Evolutionary conservation across 2,797 vertebrate species (phyloP).

Genomic region (Dendrocincla fuliginosa): DNA sequence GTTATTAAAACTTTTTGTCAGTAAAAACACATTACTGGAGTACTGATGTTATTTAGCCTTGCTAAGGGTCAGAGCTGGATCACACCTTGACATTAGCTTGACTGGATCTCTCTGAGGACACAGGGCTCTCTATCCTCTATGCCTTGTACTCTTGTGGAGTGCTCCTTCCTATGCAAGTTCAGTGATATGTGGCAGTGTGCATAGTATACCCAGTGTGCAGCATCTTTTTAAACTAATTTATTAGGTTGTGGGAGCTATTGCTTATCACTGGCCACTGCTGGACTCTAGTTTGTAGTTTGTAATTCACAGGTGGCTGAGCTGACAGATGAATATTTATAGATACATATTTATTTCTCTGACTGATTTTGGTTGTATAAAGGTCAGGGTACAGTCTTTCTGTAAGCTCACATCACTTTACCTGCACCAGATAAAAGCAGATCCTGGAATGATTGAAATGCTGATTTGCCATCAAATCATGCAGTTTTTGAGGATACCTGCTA

Average conservation of each 20-base stretch:
- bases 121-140: background rate
- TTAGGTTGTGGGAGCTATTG: background rate
- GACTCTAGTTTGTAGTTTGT: background rate
- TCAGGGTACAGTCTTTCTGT: background rate
- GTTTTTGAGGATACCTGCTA: background rate
- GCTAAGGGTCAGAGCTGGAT: background rate
- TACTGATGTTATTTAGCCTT: background rate
- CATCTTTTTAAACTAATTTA: background rate
- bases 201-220: background rate
- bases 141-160: background rate
- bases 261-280: background rate
- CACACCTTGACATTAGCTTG: accelerated
- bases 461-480: background rate
- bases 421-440: background rate
- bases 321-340: background rate
- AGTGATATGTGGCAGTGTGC: background rate
- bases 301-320: background rate
- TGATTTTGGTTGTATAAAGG: background rate
- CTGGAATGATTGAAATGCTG: background rate
- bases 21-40: background rate
- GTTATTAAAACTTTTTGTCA: background rate
- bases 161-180: background rate
- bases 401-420: background rate
- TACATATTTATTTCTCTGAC: background rate
- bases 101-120: background rate